Percentiles rank a stretch among this genome's conserved stretches.
Evolutionary conservation across 2,797 vertebrate species (phyloP).

Genomic region (Gymnoscopelus braueri): DNA sequence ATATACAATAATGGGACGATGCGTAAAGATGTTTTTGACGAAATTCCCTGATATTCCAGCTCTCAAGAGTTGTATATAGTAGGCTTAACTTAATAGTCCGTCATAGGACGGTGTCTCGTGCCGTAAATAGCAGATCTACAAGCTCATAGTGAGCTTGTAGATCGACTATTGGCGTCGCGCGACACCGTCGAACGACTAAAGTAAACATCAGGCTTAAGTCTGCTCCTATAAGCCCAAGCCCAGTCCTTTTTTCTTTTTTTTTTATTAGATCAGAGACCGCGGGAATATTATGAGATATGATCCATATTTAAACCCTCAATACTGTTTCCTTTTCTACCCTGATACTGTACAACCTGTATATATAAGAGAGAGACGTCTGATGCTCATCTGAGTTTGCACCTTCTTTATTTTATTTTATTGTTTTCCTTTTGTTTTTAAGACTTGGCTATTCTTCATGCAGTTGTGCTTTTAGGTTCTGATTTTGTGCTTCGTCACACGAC

Average conservation of each 20-base stretch:
- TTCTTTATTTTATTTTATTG: slow-evolving; percentile 63
- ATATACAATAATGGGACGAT: slow-evolving; percentile 25
- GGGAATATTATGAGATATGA: slow-evolving; percentile 24
- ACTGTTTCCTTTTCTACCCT: slow-evolving; percentile 66
- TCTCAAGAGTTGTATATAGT: slow-evolving; percentile 47
- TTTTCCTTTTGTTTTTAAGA: slow-evolving; percentile 17
- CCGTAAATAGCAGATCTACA: too few species aligned
- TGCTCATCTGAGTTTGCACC: slow-evolving; percentile 73
- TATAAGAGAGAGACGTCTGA: slow-evolving; percentile 63
- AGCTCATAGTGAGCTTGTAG: too few species aligned
- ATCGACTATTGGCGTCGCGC: too few species aligned
- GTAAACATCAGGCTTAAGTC: slow-evolving; percentile 19
- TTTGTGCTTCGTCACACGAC: too few species aligned
- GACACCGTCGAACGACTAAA: too few species aligned
- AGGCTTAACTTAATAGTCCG: not conserved
- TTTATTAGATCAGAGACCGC: slow-evolving; percentile 15
- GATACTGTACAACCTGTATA: slow-evolving; percentile 73
- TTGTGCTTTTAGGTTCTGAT: slow-evolving; percentile 54
- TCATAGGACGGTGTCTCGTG: too few species aligned
- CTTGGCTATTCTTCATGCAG: slow-evolving; percentile 39
- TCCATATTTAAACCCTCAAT: slow-evolving; percentile 60
- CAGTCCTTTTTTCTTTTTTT: slow-evolving; percentile 15
- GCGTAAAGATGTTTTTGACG: slow-evolving; percentile 43
- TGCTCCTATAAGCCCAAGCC: slow-evolving; percentile 31
- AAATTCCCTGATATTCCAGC: slow-evolving; percentile 47